phyloP scores from a whole-genome alignment of 2,888 invertebrate genomes.

The Phortica okadai region DNA sequence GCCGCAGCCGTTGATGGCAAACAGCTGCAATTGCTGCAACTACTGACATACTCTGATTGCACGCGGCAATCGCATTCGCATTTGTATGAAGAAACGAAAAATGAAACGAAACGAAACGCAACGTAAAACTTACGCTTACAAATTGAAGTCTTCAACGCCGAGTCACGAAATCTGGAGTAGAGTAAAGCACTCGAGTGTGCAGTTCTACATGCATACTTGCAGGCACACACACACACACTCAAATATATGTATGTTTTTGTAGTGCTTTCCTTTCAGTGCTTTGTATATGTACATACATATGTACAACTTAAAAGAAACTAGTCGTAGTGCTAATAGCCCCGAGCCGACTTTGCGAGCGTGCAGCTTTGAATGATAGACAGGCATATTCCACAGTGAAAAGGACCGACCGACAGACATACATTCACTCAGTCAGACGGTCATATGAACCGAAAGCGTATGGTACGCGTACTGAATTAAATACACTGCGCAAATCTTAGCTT shows the following conservation, averaged over 20 bases:
- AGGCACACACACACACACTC: neutral
- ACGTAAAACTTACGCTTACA: slow-evolving; percentile 41
- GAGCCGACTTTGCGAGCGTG: slow-evolving; percentile 45
- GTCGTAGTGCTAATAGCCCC: slow-evolving; percentile 61
- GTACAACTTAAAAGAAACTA: slow-evolving; percentile 32
- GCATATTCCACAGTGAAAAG: slow-evolving; percentile 1
- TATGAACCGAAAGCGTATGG: slow-evolving; percentile 13
- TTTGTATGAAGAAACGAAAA: neutral
- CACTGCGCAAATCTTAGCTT: neutral
- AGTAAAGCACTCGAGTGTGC: slow-evolving; percentile 56
- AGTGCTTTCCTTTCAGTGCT: neutral
- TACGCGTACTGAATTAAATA: slow-evolving; percentile 13
- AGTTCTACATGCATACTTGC: slow-evolving; percentile 1
- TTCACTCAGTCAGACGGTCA: neutral
- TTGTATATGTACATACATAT: neutral
- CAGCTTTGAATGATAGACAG: slow-evolving; percentile 15
- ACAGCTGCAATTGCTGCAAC: slow-evolving; percentile 30
- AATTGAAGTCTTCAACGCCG: slow-evolving; percentile 66
- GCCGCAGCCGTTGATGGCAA: neutral
- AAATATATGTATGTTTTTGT: slow-evolving; percentile 46
- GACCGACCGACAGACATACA: neutral
- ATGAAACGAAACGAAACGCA: neutral
- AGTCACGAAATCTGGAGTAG: slow-evolving; percentile 69
- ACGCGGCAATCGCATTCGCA: slow-evolving; percentile 55
- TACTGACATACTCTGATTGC: slow-evolving; percentile 56